Conservation (phyloP, 2,113 vertebrate genomes). For the Gila orcuttii region DNA sequence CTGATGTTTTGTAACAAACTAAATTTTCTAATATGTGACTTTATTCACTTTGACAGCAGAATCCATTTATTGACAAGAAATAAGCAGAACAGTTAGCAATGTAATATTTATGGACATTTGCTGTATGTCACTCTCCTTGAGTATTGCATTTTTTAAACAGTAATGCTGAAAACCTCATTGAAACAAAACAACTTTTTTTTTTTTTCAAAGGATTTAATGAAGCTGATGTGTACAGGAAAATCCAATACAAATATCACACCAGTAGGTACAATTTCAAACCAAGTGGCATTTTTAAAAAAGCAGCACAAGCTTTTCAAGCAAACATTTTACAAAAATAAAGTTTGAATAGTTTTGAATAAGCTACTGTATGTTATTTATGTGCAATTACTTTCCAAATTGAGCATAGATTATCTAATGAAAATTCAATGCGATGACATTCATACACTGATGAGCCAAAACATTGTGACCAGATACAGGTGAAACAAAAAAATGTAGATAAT, state of each 20-base stretch:
- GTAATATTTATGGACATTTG: neutral
- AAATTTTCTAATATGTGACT: neutral
- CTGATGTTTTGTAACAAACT: neutral
- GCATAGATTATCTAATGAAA: neutral
- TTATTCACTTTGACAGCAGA: neutral
- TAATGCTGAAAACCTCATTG: neutral
- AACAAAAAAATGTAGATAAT: no score
- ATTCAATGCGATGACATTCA: neutral
- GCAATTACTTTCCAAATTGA: neutral
- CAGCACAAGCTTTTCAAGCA: neutral
- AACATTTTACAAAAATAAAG: neutral
- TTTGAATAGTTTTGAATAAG: no score
- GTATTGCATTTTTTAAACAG: neutral
- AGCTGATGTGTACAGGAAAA: neutral
- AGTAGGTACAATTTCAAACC: neutral
- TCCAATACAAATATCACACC: neutral
- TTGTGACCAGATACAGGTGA: no score
- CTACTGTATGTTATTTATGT: neutral
- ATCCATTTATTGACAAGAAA: neutral
- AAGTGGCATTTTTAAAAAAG: neutral
- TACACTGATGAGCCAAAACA: neutral
- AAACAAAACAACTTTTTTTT: neutral
- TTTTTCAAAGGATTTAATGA: neutral
- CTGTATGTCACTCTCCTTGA: neutral
- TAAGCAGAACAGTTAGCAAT: neutral